Conservation (phyloP, 1,140 invertebrate species). For the Chionoecetes opilio region DNA sequence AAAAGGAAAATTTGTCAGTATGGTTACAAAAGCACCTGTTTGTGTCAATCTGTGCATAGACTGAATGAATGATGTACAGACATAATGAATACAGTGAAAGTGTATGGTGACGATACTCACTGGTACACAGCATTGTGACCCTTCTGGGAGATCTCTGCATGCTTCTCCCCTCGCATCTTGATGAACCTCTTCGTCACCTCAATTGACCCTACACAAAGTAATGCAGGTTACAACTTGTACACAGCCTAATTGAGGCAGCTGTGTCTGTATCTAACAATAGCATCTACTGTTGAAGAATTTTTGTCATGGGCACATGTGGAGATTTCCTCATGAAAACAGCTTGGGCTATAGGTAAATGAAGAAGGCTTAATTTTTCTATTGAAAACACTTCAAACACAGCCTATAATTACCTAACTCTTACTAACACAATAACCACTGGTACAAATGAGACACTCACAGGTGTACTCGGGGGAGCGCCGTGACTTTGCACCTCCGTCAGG, state of each 20-base stretch:
- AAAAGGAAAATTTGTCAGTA: background rate
- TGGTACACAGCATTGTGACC: conserved; percentile 81
- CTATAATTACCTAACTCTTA: background rate
- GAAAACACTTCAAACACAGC: conserved; percentile 27
- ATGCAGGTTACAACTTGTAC: background rate
- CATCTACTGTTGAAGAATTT: background rate
- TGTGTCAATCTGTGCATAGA: background rate
- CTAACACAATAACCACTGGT: conserved; percentile 85
- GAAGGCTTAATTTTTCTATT: background rate
- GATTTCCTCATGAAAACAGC: no score
- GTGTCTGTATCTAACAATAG: background rate
- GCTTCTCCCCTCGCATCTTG: conserved; percentile 77
- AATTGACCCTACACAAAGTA: conserved; percentile 81
- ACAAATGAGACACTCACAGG: conserved; percentile 86
- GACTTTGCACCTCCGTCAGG: conserved; percentile 84
- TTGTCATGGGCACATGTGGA: no score
- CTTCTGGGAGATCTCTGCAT: conserved; percentile 78
- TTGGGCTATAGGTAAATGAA: background rate
- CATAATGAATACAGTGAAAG: background rate
- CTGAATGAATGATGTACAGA: background rate
- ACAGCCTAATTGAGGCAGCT: background rate
- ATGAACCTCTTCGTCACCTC: conserved; percentile 79
- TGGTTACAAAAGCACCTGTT: background rate
- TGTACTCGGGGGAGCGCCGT: conserved; percentile 85
- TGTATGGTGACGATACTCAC: conserved; percentile 65